Evolutionary conservation across 2,888 invertebrate genomes (phyloP).

Genomic region (Pristionchus mayeri): DNA sequence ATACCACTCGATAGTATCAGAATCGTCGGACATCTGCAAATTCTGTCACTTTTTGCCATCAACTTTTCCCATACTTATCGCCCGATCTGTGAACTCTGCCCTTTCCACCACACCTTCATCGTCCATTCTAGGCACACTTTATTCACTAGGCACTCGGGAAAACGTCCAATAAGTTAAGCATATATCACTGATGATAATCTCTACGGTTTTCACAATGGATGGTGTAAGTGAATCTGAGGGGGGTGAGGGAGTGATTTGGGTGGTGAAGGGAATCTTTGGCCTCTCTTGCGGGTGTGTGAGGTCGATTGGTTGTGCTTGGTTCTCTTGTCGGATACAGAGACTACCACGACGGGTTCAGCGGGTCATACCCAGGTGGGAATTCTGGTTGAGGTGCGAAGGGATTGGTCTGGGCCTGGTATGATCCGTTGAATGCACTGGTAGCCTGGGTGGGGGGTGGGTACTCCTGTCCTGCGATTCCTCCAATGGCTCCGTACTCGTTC

Average conservation of each 20-base stretch:
- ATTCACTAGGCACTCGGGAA: slow-evolving; percentile 35
- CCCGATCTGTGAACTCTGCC: slow-evolving; percentile 12
- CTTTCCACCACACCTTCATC: neutral
- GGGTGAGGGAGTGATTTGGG: neutral
- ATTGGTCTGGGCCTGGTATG: slow-evolving; percentile 27
- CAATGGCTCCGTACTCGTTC: slow-evolving; percentile 54
- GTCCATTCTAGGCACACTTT: slow-evolving; percentile 5
- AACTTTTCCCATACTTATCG: neutral
- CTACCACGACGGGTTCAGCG: slow-evolving; percentile 74
- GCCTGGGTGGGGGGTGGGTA: neutral
- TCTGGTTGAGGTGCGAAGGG: slow-evolving; percentile 53
- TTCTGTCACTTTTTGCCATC: neutral
- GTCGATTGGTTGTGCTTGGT: too few relatives aligned
- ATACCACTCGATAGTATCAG: slow-evolving; percentile 25
- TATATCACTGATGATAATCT: slow-evolving; percentile 1
- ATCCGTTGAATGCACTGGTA: slow-evolving; percentile 17
- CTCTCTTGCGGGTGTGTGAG: neutral
- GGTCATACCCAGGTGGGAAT: slow-evolving; percentile 67
- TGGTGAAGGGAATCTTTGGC: neutral
- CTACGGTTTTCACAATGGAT: neutral
- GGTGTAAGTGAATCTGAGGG: slow-evolving; percentile 10
- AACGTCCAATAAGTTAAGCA: slow-evolving; percentile 4
- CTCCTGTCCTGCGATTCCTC: slow-evolving; percentile 51
- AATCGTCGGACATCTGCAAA: neutral
- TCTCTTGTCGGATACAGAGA: neutral